phyloP scores from a whole-genome alignment of 2,113 vertebrate genomes.

The Anguilla rostrata region DNA sequence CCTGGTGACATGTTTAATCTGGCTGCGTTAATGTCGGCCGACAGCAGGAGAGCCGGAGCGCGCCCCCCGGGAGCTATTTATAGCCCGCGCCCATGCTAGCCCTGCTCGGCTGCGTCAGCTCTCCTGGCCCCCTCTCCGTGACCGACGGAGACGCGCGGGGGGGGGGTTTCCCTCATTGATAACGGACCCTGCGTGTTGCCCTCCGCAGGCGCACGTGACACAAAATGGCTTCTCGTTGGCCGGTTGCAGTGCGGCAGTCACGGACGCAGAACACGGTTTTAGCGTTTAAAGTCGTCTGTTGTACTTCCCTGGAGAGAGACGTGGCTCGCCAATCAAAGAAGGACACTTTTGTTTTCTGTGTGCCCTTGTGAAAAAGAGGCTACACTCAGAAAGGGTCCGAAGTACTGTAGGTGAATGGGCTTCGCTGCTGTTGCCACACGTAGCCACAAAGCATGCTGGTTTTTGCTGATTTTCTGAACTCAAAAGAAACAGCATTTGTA shows the following conservation, averaged over 20 bases:
- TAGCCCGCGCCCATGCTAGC: slow-evolving; percentile 23
- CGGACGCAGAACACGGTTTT: neutral
- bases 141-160: neutral
- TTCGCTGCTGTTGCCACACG: neutral
- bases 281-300: neutral
- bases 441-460: neutral
- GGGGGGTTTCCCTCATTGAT: neutral
- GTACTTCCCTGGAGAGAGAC: too few species aligned
- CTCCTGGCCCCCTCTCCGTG: slow-evolving; percentile 8
- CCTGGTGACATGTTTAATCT: slow-evolving; percentile 43
- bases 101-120: slow-evolving; percentile 25
- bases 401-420: neutral
- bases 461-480: neutral
- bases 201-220: neutral
- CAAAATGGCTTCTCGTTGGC: neutral
- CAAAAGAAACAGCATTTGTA: neutral
- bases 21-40: slow-evolving; percentile 17
- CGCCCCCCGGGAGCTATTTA: slow-evolving; percentile 73
- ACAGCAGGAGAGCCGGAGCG: slow-evolving; percentile 30
- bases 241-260: neutral
- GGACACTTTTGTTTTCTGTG: neutral
- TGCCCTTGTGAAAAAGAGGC: too few species aligned
- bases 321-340: neutral
- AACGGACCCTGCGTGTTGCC: neutral
- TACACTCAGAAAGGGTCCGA: neutral